phyloP scores from a whole-genome alignment of 1,140 invertebrate genomes.

The Nephila pilipes region DNA sequence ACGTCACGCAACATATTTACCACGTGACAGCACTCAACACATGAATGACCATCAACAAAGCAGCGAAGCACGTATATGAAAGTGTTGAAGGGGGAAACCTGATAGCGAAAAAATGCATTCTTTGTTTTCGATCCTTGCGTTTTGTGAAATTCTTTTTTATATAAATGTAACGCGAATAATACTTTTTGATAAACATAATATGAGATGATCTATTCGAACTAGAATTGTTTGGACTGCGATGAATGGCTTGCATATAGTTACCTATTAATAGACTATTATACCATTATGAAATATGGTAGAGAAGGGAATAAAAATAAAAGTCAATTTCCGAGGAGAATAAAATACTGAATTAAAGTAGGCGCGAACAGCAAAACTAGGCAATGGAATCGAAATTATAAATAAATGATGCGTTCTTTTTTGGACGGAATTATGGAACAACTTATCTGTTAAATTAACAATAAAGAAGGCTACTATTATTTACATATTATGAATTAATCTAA shows the following conservation, averaged over 20 bases:
- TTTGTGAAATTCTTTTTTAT: constrained; percentile 27
- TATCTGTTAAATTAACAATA: too few relatives aligned
- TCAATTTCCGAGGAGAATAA: too few relatives aligned
- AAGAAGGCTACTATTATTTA: too few relatives aligned
- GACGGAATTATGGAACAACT: too few relatives aligned
- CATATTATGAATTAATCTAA: too few relatives aligned
- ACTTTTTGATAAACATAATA: background rate
- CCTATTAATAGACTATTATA: background rate
- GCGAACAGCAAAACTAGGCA: too few relatives aligned
- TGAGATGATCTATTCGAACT: background rate
- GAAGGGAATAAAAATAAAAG: background rate
- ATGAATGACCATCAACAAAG: constrained; percentile 61
- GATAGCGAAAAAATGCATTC: constrained; percentile 32
- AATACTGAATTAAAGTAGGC: too few relatives aligned
- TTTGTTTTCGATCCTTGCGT: constrained; percentile 10
- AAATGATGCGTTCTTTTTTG: too few relatives aligned
- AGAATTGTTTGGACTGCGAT: background rate
- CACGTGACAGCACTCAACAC: constrained; percentile 60
- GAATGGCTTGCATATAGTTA: background rate
- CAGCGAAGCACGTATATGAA: constrained; percentile 37
- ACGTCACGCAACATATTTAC: constrained; percentile 35
- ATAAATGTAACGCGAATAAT: constrained; percentile 12
- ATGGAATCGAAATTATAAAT: too few relatives aligned
- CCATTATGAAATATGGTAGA: background rate
- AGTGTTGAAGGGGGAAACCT: constrained; percentile 44